Percentiles rank a stretch among this genome's conserved stretches.
These are phyloP conservation scores for Grallaria varia DNA, from an alignment of 2,113 vertebrate species.

Conservation along the genomic window DNA sequence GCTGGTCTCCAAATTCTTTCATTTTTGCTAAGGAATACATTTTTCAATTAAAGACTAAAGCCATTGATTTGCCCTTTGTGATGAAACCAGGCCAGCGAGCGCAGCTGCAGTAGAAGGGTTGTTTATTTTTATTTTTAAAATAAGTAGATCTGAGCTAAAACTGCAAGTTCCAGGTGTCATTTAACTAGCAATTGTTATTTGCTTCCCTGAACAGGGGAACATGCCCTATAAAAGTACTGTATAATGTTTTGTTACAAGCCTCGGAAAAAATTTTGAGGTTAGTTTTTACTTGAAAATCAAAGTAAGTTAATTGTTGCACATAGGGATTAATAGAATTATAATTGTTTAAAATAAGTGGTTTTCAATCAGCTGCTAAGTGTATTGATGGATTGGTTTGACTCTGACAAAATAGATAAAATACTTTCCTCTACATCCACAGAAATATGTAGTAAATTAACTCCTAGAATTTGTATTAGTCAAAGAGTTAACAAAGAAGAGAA, in stretches of 20 bases:
- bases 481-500: background rate
- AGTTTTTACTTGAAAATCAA: background rate
- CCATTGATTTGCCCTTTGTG: background rate
- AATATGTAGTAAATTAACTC: background rate
- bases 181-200: background rate
- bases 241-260: background rate
- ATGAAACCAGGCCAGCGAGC: background rate
- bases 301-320: background rate
- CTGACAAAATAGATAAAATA: background rate
- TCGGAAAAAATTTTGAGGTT: background rate
- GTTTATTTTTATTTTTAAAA: background rate
- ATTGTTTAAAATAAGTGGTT: background rate
- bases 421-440: background rate
- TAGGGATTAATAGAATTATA: background rate
- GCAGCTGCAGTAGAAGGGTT: background rate
- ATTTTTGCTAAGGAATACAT: background rate
- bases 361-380: background rate
- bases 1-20: background rate
- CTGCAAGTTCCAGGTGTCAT: background rate
- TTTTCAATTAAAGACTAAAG: slow-evolving; percentile 26
- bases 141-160: background rate
- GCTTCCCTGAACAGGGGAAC: background rate
- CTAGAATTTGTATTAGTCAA: background rate
- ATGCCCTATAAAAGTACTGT: background rate
- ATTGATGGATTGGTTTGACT: background rate